Base-by-base conservation (phyloP, 1,140 invertebrate species). In the Ceratina japonica region DNA sequence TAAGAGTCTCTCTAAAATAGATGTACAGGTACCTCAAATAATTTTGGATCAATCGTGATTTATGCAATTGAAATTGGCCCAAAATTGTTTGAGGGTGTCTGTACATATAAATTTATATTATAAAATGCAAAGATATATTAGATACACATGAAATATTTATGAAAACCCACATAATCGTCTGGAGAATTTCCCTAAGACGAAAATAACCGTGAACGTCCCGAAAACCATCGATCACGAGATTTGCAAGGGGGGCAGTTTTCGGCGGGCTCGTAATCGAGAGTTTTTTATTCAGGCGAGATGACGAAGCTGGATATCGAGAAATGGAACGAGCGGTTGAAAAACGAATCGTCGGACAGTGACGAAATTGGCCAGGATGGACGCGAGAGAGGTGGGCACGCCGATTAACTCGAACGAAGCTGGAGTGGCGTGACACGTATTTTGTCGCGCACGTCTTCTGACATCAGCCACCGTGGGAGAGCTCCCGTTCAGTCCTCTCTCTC, bases 351-450 rank as follows among this genome's bases (percentile, higher is more conserved):
- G 74, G 79, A 79, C 71, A 75, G 61, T 73, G 86, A 90, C 85
- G 87, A 89, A 90, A 90, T 90, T 86, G 86, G 79, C 75, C 76
- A 76, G 85, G 87, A 84, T 54, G 81, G 76, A 78, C 79, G 83
- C 85, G 86, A 80, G 69, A 86, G 82, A 74, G 83, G 81, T 37
- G 59, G 62, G n/a, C 52, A 44, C 75, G 71, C 85, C 84, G 90
- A 92, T 91, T 91, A 91, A 89, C 83, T 88, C 87, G 89, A 91
- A 90, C 83, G 90, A 90, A 90, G 79, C 84, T 68, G 87, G 87
- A 91, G 90, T 90, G 89, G 90, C 91, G 91, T 91, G 91, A 91
- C 91, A 91, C 80, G 87, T 89, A 90, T 87, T 91, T 91, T 91
- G 91, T 91, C 90, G 88, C 87, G 88, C 87, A 87, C 87, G 86